Evolutionary conservation across 2,113 vertebrate genomes (phyloP), one percentile per base, ranked within the genome.

Genomic region (Lota lota): DNA sequence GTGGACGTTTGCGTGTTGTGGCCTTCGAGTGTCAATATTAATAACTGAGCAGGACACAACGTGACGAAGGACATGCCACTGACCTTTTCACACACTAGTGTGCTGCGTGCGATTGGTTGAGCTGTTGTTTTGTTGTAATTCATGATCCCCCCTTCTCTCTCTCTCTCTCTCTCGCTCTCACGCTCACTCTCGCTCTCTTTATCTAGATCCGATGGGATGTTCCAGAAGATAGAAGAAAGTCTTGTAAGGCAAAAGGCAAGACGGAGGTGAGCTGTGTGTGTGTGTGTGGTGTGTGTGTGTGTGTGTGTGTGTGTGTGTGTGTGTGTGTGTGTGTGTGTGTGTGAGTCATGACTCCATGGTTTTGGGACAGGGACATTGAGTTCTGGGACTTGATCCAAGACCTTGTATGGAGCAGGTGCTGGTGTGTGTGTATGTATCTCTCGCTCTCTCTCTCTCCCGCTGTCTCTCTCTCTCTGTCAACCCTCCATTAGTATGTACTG

Each of bases 191-290:
- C 66, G 18, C 15, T 22, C 3, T 72, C 63, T 64, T 79, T 80
- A 65, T 86, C 59, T 78, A 96, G 95, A 94, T 95, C 70, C 65
- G 82, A 54, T 96, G 95, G 95, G 85, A 82, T n/a, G 94, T 94
- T 20, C 89, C 93, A 0, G 88, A 92, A 22, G 85, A 89, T 18
- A 92, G 90, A 72, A 91, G 84, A 80, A 84, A 28, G 19, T 92
- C 89, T 20, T 96, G 95, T 75, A 90, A 85, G 66, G 86, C 77
- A 11, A 96, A 96, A 70, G 95, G 95, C 76, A 95, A 95, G 77
- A 93, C 89, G 0, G 89, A 95, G 93, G 95, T 94, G 67, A 90
- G 88, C 58, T 12, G 36, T 16, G 22, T 47, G 40, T 47, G 40
- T 47, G 36, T 40, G 40, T 47, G 40, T 47, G 40, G 28, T 33